These are phyloP conservation scores for Aspiorhynchus laticeps DNA, from an alignment of 2,113 vertebrate genomes.

Conservation along the genomic window DNA sequence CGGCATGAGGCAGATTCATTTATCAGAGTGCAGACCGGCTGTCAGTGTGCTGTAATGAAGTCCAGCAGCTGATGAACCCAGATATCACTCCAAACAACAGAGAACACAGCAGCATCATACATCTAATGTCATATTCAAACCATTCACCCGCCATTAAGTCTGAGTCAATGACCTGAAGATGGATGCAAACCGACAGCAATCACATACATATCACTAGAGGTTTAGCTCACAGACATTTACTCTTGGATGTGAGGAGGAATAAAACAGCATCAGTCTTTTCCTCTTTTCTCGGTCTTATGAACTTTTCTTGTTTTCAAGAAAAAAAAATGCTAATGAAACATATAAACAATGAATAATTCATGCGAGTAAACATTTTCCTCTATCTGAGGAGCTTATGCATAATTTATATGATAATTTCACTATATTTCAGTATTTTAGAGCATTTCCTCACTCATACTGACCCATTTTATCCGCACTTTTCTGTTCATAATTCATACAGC, in stretches of 20 bases:
- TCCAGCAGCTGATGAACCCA: constrained; percentile 96
- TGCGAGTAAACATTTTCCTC: constrained; percentile 64
- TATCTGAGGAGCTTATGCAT: constrained; percentile 65
- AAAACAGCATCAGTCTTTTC: constrained; percentile 44
- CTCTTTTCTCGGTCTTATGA: constrained; percentile 22
- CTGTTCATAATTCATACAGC: constrained; percentile 57
- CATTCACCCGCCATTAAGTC: constrained; percentile 92
- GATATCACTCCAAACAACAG: constrained; percentile 92
- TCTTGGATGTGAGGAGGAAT: background rate
- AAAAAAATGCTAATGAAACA: constrained; percentile 62
- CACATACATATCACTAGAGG: background rate
- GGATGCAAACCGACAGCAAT: constrained; percentile 7
- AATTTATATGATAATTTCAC: constrained; percentile 63
- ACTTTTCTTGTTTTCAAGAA: constrained; percentile 54
- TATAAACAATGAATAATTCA: constrained; percentile 67
- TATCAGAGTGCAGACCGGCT: constrained; percentile 93
- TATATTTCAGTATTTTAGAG: constrained; percentile 62
- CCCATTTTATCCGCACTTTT: constrained; percentile 53
- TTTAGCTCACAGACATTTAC: background rate
- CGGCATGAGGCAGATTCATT: constrained; percentile 96
- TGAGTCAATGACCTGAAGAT: constrained; percentile 58
- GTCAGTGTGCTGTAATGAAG: constrained; percentile 91
- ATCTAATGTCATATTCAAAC: constrained; percentile 91
- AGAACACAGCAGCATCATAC: constrained; percentile 69
- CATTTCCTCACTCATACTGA: constrained; percentile 52